Evolutionary conservation across 2,888 invertebrate genomes (phyloP).

Genomic region (Conomelus anceps): DNA sequence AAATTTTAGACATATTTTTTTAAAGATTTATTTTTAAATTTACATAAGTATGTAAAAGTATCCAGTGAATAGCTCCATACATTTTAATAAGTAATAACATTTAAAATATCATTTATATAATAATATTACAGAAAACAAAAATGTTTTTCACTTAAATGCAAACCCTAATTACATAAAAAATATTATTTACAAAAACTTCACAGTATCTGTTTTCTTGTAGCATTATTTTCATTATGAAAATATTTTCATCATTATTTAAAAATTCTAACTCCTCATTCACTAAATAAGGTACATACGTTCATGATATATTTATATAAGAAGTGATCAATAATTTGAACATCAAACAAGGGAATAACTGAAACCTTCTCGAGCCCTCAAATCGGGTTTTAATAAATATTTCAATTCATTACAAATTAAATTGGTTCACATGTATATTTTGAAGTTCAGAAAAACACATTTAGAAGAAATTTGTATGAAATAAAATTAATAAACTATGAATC

Average conservation of each 20-base stretch:
- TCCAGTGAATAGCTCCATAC: slow-evolving; percentile 28
- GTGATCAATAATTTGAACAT: neutral
- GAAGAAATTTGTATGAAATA: neutral
- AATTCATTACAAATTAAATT: neutral
- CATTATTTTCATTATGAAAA: slow-evolving; percentile 23
- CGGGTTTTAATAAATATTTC: neutral
- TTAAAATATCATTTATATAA: slow-evolving; percentile 26
- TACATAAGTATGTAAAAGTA: slow-evolving; percentile 26
- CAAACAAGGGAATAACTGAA: neutral
- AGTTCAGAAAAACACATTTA: neutral
- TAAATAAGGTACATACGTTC: slow-evolving; percentile 30
- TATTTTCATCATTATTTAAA: neutral
- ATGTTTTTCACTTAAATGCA: slow-evolving; percentile 24
- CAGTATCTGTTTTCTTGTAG: slow-evolving; percentile 23
- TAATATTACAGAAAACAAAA: slow-evolving; percentile 24
- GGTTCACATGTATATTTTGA: neutral
- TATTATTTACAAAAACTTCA: slow-evolving; percentile 25
- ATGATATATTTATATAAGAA: neutral
- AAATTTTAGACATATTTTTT: slow-evolving; percentile 17
- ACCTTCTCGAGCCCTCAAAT: neutral
- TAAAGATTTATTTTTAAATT: slow-evolving; percentile 23
- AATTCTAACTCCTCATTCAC: neutral
- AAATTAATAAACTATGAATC: neutral
- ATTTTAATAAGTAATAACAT: slow-evolving; percentile 25
- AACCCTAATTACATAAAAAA: slow-evolving; percentile 27